Percentiles rank a stretch among this genome's conserved stretches.
Conservation (phyloP, 1,140 invertebrate genomes). For the Brachionus manjavacas region DNA sequence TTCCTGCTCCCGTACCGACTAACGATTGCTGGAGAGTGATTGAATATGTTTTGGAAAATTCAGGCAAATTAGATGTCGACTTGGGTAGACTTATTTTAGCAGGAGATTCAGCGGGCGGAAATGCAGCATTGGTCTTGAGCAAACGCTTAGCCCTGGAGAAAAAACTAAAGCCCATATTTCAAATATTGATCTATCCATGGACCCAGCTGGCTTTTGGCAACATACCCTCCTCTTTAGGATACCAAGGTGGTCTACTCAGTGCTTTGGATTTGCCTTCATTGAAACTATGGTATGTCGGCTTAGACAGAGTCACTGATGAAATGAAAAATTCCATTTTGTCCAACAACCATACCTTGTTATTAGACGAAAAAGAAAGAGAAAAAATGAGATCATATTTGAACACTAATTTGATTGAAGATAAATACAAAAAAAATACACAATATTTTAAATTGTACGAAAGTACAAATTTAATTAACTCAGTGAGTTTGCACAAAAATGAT, state of each 20-base stretch:
- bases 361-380: neutral
- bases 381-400: neutral
- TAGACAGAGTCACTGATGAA: neutral
- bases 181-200: constrained; percentile 27
- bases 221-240: neutral
- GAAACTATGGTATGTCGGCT: constrained; percentile 23
- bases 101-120: constrained; percentile 32
- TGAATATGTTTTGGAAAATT: neutral
- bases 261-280: neutral
- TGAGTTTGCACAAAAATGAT: neutral
- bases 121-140: neutral
- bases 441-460: neutral
- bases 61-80: neutral
- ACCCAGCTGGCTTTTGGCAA: neutral
- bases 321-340: neutral
- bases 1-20: neutral
- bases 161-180: neutral
- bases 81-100: neutral
- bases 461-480: neutral
- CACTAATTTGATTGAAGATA: neutral
- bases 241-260: neutral
- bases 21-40: constrained; percentile 5
- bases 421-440: neutral
- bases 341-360: neutral
- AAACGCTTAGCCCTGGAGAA: neutral